Percentiles rank a stretch among this genome's conserved stretches.
Evolutionary conservation across 2,113 vertebrate genomes (phyloP).

Genomic region (Carassius auratus): DNA sequence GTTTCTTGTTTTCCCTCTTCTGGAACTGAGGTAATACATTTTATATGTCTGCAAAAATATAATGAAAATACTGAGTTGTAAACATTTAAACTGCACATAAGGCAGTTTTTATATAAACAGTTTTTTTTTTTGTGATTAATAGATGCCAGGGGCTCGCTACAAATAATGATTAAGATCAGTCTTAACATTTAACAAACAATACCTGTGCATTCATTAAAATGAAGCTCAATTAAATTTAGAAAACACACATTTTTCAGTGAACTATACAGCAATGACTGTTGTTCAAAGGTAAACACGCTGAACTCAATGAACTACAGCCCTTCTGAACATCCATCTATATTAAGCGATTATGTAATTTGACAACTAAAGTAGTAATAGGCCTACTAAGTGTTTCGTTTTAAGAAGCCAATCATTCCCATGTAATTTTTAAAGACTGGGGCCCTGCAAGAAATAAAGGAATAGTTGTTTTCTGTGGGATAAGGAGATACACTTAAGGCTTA

Average conservation of each 20-base stretch:
- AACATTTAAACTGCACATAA: not conserved
- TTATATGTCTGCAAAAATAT: too few relatives aligned
- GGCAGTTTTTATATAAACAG: too few relatives aligned
- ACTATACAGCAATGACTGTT: not conserved
- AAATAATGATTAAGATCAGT: not conserved
- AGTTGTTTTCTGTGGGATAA: constrained; percentile 23
- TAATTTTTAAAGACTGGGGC: not conserved
- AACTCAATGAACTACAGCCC: not conserved
- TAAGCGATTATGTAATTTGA: not conserved
- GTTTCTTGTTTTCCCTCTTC: too few relatives aligned
- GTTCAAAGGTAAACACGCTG: not conserved
- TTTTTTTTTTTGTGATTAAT: too few relatives aligned
- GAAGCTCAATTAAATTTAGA: not conserved
- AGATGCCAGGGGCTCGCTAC: not conserved
- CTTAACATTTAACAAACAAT: not conserved
- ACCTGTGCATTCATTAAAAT: not conserved
- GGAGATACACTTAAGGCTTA: constrained; percentile 46
- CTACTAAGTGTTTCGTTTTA: not conserved
- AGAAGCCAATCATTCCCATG: not conserved
- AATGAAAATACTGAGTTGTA: not conserved
- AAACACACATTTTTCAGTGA: not conserved
- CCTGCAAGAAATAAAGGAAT: constrained; percentile 12
- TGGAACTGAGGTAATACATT: too few relatives aligned
- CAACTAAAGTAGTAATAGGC: not conserved
- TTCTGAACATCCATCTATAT: not conserved